Percentiles rank a stretch among this genome's conserved stretches.
These are phyloP conservation scores for Hiodon tergisus DNA, from an alignment of 2,113 vertebrate species.

Conservation along the genomic window DNA sequence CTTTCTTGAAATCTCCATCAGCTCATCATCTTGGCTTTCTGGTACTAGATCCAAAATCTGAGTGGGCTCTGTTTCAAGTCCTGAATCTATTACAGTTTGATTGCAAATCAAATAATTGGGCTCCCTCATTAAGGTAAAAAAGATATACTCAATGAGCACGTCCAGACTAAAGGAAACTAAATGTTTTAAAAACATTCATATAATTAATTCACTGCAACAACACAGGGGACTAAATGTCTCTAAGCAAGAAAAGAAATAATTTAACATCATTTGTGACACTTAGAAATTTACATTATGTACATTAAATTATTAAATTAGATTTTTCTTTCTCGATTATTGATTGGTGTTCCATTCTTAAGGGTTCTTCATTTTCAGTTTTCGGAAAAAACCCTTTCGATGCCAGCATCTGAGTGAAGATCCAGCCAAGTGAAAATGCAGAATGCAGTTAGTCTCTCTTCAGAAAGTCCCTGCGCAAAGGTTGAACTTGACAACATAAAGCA, in stretches of 20 bases:
- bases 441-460: conserved; percentile 56
- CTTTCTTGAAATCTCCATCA: background rate
- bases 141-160: conserved; percentile 34
- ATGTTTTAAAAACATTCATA: conserved; percentile 50
- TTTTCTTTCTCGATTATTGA: conserved; percentile 51
- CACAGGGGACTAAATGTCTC: conserved; percentile 51
- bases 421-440: conserved; percentile 54
- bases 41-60: background rate
- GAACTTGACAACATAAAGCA: conserved; percentile 30
- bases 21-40: background rate
- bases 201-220: conserved; percentile 48
- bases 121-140: conserved; percentile 16
- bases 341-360: conserved; percentile 47
- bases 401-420: conserved; percentile 37
- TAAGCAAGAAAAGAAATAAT: conserved; percentile 61
- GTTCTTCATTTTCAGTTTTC: conserved; percentile 26
- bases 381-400: conserved; percentile 26
- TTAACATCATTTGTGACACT: conserved; percentile 68
- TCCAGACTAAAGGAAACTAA: conserved; percentile 45
- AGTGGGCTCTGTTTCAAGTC: conserved; percentile 3
- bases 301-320: conserved; percentile 73
- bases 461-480: conserved; percentile 49
- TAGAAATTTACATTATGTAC: conserved; percentile 74
- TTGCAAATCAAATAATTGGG: conserved; percentile 15
- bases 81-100: conserved; percentile 7